A percentile compares a stretch with the other conserved stretches of the same genome.
Evolutionary conservation across 2,888 invertebrate species (phyloP).

Genomic region (Thumatha senex): DNA sequence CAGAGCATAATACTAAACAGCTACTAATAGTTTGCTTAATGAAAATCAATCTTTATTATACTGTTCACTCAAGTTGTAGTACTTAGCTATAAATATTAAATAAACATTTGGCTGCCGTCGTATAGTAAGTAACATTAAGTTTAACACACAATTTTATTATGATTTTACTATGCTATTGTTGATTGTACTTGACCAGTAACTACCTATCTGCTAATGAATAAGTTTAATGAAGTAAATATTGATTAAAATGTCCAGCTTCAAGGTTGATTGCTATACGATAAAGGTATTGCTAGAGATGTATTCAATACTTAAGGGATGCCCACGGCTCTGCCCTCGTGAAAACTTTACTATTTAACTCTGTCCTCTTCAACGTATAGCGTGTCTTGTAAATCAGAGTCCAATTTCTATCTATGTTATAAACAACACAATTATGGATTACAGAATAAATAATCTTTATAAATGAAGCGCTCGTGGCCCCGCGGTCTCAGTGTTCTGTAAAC

Average conservation of each 20-base stretch:
- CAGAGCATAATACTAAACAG: no score
- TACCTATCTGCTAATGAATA: background rate
- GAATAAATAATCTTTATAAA: no score
- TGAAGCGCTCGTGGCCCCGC: no score
- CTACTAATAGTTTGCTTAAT: background rate
- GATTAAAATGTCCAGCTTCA: background rate
- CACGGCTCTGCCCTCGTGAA: no score
- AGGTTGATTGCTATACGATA: background rate
- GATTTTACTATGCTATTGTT: background rate
- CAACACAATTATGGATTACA: no score
- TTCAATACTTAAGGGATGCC: background rate
- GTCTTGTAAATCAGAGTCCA: no score
- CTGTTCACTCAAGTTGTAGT: background rate
- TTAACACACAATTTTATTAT: conserved; percentile 2
- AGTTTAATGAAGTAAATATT: conserved; percentile 1
- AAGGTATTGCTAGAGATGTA: background rate
- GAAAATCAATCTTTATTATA: background rate
- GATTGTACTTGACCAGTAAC: conserved; percentile 7
- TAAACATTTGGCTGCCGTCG: no score
- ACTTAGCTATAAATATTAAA: conserved; percentile 2
- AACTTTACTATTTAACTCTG: no score
- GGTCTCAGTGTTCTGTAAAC: no score
- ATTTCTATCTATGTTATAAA: no score
- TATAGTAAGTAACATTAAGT: conserved; percentile 2
- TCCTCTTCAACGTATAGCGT: no score